Base-by-base conservation (phyloP, 2,113 vertebrate species). In the Archilochus colubris region DNA sequence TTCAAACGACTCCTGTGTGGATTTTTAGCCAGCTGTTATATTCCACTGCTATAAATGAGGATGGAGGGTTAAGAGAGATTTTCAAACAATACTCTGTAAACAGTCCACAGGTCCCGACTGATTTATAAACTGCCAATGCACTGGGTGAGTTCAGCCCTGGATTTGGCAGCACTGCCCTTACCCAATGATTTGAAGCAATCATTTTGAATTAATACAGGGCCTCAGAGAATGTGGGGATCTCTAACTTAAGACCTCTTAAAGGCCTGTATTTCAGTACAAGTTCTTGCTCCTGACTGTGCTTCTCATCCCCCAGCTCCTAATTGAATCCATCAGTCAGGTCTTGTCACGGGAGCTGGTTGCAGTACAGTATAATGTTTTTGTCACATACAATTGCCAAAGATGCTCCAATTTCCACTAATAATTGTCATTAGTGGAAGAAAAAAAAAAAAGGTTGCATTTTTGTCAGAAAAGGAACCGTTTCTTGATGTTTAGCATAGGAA, bases 351-450 rank as follows among this genome's bases (percentile, higher is more conserved):
- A 78, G 48, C 31, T 87, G 7, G 1, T 38, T 82, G 79, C 59
- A 61, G 33, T 64, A 73, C 0, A 0, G 64, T 44, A 33, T 55
- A 91, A 83, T 23, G 50, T 84, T 88, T 93, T 44, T 21, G 10
- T 89, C 82, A 96, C 75, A 79, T 31, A 84, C n/a, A 82, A 51
- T 67, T 1, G 53, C 53, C 66, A 85, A 93, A 91, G 75, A 85
- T 88, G 3, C 68, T 93, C 88, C 74, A 89, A 81, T 96, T 97
- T 90, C 57, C 74, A 58, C 53, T 94, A 95, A 91, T 88, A 93
- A 89, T 93, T 88, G 70, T 75, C 87, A 95, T 78, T 91, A 91
- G 53, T 18, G 77, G 44, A 15, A 24, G 20, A 77, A 69, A 64
- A 82, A 77, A 69, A 72, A 80, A 81, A 77, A 88, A 46, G 22